Evolutionary conservation across 2,797 vertebrate species (phyloP).

Genomic region (Notamacropus eugenii): DNA sequence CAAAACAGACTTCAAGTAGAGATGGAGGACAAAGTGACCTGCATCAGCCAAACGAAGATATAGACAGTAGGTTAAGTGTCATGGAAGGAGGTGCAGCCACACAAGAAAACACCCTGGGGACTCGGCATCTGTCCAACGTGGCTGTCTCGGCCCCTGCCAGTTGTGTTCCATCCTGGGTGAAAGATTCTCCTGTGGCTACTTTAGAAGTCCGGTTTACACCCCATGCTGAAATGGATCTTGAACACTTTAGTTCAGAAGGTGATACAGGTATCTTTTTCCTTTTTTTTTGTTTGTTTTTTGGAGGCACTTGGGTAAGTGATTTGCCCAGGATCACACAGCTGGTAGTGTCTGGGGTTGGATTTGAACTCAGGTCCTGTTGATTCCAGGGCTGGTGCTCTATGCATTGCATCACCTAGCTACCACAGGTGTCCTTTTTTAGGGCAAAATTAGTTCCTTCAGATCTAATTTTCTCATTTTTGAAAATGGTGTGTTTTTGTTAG

Average conservation of each 20-base stretch:
- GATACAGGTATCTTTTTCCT: slow-evolving; percentile 79
- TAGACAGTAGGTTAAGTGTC: background rate
- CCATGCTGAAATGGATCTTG: slow-evolving; percentile 87
- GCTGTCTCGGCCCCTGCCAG: slow-evolving; percentile 57
- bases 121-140: background rate
- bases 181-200: slow-evolving; percentile 85
- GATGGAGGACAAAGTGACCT: background rate
- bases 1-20: background rate
- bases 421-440: background rate
- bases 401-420: background rate
- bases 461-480: slow-evolving; percentile 19
- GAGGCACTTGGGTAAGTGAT: background rate
- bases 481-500: slow-evolving; percentile 24
- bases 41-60: background rate
- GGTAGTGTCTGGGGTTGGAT: background rate
- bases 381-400: background rate
- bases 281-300: background rate
- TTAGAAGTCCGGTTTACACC: slow-evolving; percentile 91
- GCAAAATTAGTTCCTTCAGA: background rate
- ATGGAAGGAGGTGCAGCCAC: background rate
- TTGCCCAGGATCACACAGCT: background rate
- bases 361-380: background rate
- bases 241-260: slow-evolving; percentile 83
- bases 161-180: slow-evolving; percentile 90
- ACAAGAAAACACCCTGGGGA: background rate